Evolutionary conservation across 2,113 vertebrate species (phyloP), one percentile per base, ranked within the genome.

Genomic region (Martes martes): DNA sequence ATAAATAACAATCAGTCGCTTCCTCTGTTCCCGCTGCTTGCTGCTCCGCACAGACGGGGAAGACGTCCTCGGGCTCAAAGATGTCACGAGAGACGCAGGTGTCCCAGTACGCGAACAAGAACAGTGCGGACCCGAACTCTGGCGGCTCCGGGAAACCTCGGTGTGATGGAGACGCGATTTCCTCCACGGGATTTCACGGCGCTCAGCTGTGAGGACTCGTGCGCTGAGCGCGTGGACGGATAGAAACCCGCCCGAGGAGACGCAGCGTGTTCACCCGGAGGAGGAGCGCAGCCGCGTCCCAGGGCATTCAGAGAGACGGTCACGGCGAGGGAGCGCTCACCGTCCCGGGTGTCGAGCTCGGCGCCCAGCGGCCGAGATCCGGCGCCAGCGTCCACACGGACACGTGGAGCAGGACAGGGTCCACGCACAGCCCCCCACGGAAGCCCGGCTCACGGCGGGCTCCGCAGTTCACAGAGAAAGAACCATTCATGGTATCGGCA

Each of bases 261-360:
- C 5, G 1, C 16, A 55, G 52, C 5, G 52, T 18, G 52, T 55
- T 55, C 16, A 1, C 52, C 6, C 2, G 31, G 31, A 16, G 31
- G 31, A 16, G 28, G 31, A 65, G 26, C 4, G 0, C 0, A 4
- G 23, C 10, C 59, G 9, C 24, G 14, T 61, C 57, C 4, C 69
- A 63, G 42, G 42, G 19, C 13, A 0, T 26, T 42, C 42, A 4
- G 67, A 39, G 45, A 31, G 8, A 26, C 31, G 21, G 23, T 3
- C 23, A 16, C 52, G 0, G 39, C 0, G 11, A 21, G 23, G 16
- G 15, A 0, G 0, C 1, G 0, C 1, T 2, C 14, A 1, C 24
- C 78, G 4, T 0, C 0, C n/a, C 55, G 0, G 52, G 1, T 0
- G 1, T 6, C 10, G 6, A 11, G 50, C 59, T 85, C 5, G 11